phyloP scores from a whole-genome alignment of 2,888 invertebrate species.

The Gymnocheta viridis region DNA sequence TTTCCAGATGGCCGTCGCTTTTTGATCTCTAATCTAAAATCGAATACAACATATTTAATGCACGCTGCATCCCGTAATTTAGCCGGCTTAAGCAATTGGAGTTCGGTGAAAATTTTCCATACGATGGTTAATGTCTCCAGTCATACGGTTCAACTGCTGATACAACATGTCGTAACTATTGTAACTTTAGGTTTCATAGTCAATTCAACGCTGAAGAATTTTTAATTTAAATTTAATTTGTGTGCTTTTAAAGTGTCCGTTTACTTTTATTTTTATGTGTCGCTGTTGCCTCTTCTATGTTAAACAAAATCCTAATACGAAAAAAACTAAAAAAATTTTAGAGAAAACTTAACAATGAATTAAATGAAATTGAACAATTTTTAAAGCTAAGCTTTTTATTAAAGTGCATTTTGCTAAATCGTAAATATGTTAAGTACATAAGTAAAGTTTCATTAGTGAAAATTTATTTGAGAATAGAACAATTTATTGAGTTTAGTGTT shows the following conservation, averaged over 20 bases:
- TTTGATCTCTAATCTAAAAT: conserved; percentile 81
- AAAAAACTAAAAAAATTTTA: not conserved
- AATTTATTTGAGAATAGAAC: not conserved
- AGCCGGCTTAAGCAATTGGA: conserved; percentile 83
- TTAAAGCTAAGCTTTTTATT: conserved; percentile 62
- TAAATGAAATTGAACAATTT: not conserved
- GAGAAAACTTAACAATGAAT: not conserved
- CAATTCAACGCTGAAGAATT: conserved; percentile 46
- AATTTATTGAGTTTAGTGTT: not conserved
- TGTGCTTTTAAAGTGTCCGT: conserved; percentile 26
- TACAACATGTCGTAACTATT: conserved; percentile 57
- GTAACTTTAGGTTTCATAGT: conserved; percentile 65
- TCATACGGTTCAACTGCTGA: conserved; percentile 58
- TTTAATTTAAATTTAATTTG: conserved; percentile 36
- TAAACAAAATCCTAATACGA: conserved; percentile 21
- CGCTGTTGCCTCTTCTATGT: conserved; percentile 46
- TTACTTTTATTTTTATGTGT: conserved; percentile 19
- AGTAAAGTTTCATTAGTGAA: not conserved
- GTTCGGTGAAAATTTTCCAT: conserved; percentile 78
- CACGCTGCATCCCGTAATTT: conserved; percentile 83
- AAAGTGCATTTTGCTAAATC: conserved; percentile 1
- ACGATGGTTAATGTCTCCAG: conserved; percentile 75
- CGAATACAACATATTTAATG: conserved; percentile 83
- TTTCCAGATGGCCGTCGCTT: conserved; percentile 83
- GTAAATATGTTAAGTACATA: not conserved